These are phyloP conservation scores for Hiodon tergisus DNA, from an alignment of 2,113 vertebrate species.

Conservation along the genomic window DNA sequence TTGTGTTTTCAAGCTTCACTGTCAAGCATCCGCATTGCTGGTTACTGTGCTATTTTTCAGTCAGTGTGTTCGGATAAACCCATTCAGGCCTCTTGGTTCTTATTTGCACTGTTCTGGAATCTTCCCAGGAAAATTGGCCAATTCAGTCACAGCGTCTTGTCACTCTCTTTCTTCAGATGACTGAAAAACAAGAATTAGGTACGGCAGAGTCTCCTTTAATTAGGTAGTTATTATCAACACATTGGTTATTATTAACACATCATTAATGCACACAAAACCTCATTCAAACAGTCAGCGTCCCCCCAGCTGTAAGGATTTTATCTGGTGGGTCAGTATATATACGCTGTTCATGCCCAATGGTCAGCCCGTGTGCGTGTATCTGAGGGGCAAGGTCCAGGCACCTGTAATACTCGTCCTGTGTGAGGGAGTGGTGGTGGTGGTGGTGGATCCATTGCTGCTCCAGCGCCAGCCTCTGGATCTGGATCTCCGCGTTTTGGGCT, in stretches of 20 bases:
- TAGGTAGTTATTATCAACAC: not conserved
- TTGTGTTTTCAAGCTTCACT: not conserved
- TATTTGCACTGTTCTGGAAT: conserved; percentile 30
- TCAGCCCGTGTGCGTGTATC: not conserved
- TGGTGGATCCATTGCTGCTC: conserved; percentile 95
- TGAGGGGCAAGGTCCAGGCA: conserved; percentile 21
- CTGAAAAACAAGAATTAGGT: conserved; percentile 50
- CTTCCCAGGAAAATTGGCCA: conserved; percentile 35
- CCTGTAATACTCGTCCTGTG: conserved; percentile 97
- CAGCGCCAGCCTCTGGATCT: conserved; percentile 95
- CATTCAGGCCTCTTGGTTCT: conserved; percentile 42
- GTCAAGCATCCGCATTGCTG: conserved; percentile 3
- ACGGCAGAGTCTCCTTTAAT: not conserved
- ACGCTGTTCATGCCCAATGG: not conserved
- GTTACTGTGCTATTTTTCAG: conserved; percentile 28
- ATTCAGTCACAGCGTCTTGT: conserved; percentile 90
- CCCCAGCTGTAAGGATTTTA: fast-evolving
- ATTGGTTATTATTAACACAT: not conserved
- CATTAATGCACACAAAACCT: not conserved
- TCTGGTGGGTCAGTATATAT: not conserved
- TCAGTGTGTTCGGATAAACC: conserved; percentile 25
- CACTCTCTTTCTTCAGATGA: conserved; percentile 97
- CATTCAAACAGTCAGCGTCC: not conserved
- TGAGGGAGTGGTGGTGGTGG: conserved; percentile 88
- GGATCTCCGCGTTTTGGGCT: conserved; percentile 93